Evolutionary conservation across 2,888 invertebrate genomes (phyloP).

Genomic region (Lithophane semibrunnea): DNA sequence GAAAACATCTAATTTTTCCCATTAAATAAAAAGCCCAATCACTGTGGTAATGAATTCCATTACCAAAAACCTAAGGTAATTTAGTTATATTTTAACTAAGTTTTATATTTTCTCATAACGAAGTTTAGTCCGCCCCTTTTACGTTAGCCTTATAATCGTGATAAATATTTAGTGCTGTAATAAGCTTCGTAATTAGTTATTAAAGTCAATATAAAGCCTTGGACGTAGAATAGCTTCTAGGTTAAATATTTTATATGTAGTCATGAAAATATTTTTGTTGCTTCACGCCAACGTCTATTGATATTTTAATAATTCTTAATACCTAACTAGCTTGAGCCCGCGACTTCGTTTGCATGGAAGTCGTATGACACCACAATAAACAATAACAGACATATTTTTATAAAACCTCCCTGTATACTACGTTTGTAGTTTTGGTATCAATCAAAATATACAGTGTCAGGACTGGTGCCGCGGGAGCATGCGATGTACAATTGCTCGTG

Average conservation of each 20-base stretch:
- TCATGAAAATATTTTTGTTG: slow-evolving; percentile 20
- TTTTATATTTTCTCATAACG: slow-evolving; percentile 43
- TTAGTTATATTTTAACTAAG: slow-evolving; percentile 27
- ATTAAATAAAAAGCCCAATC: slow-evolving; percentile 17
- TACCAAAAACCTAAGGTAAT: slow-evolving; percentile 12
- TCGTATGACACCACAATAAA: too few relatives aligned
- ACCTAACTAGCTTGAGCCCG: too few relatives aligned
- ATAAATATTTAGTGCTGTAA: slow-evolving; percentile 54
- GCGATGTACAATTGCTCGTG: too few relatives aligned
- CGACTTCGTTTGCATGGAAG: too few relatives aligned
- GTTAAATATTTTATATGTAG: slow-evolving; percentile 13
- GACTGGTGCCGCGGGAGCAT: too few relatives aligned
- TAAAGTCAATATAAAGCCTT: slow-evolving; percentile 46
- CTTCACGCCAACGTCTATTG: not conserved
- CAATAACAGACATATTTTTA: too few relatives aligned
- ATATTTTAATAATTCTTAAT: not conserved
- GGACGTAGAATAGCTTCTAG: slow-evolving; percentile 11
- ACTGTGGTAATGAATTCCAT: slow-evolving; percentile 32
- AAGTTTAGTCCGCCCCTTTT: slow-evolving; percentile 42
- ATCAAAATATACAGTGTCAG: too few relatives aligned
- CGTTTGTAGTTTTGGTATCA: too few relatives aligned
- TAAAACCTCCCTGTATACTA: too few relatives aligned
- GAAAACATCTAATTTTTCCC: not conserved
- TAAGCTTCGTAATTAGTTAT: slow-evolving; percentile 55
- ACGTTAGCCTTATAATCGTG: slow-evolving; percentile 42